Conservation (phyloP, 1,140 invertebrate genomes). For the Thaumetopoea pityocampa region DNA sequence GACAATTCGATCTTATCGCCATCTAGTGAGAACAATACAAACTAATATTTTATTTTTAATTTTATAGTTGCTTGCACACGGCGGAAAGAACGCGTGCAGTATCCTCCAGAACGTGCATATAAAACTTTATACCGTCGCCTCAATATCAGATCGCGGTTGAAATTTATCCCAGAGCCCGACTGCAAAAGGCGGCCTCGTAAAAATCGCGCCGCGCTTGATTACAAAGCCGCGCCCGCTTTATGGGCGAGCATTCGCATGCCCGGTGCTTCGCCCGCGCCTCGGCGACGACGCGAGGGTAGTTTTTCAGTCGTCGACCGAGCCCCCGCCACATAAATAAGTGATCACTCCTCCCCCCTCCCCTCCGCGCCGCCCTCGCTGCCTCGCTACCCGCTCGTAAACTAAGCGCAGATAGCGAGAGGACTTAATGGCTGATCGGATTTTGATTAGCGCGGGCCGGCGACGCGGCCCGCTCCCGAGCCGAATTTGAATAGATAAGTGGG, state of each 20-base stretch:
- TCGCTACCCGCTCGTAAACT: slow-evolving; percentile 61
- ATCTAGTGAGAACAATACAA: no score
- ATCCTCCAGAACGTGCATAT: no score
- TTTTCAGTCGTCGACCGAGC: slow-evolving; percentile 50
- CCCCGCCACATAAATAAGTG: slow-evolving; percentile 65
- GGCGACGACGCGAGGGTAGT: slow-evolving; percentile 49
- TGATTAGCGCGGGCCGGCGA: slow-evolving; percentile 72
- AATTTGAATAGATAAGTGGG: slow-evolving; percentile 76
- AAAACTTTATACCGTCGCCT: slow-evolving; percentile 39
- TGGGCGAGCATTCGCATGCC: slow-evolving; percentile 34
- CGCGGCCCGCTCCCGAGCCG: slow-evolving; percentile 52
- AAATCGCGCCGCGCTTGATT: slow-evolving; percentile 66
- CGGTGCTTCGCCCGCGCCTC: slow-evolving; percentile 17
- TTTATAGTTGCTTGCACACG: no score
- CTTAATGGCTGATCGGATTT: slow-evolving; percentile 75
- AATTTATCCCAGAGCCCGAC: slow-evolving; percentile 55
- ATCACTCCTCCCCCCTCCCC: slow-evolving; percentile 39
- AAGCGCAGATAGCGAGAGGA: slow-evolving; percentile 69
- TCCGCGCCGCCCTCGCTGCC: slow-evolving; percentile 21
- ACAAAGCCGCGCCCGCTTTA: slow-evolving; percentile 57
- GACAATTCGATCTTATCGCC: no score
- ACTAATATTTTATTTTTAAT: no score
- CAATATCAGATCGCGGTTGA: slow-evolving; percentile 54
- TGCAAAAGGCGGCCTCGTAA: slow-evolving; percentile 59
- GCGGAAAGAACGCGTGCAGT: no score